Percentiles rank a stretch among this genome's conserved stretches.
phyloP scores from a whole-genome alignment of 2,797 vertebrate genomes.

The Momotus momota region DNA sequence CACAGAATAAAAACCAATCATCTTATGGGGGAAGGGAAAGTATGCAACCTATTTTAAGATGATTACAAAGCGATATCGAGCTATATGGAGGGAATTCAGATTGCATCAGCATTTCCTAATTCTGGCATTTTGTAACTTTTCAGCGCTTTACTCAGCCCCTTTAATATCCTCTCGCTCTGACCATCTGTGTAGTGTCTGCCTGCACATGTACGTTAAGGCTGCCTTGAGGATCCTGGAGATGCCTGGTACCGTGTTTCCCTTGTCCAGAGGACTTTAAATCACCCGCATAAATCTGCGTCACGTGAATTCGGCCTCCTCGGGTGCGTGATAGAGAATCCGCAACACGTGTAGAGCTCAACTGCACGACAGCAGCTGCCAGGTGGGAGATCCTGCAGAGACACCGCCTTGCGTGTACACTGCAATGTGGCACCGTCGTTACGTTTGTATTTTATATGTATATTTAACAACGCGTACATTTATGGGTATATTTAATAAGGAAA shows the following conservation, averaged over 20 bases:
- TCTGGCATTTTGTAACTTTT: conserved; percentile 27
- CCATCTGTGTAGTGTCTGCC: conserved; percentile 29
- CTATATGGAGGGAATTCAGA: conserved; percentile 26
- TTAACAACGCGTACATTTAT: not conserved
- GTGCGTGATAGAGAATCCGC: not conserved
- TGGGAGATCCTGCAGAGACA: not conserved
- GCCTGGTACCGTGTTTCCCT: not conserved
- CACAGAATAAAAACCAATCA: not conserved
- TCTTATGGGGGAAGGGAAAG: not conserved
- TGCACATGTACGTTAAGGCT: not conserved
- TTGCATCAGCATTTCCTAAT: conserved; percentile 9
- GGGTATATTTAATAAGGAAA: not conserved
- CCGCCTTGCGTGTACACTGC: not conserved
- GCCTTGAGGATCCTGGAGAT: not conserved
- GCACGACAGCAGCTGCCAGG: not conserved
- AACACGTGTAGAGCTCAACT: not conserved
- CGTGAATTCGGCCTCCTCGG: not conserved
- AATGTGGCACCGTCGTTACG: not conserved
- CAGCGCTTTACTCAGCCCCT: conserved; percentile 34
- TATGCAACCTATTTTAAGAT: not conserved
- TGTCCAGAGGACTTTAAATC: not conserved
- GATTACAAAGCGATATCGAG: conserved; percentile 21
- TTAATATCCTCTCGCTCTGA: conserved; percentile 36
- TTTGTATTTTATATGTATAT: not conserved
- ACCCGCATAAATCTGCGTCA: not conserved